Evolutionary conservation across 2,113 vertebrate species (phyloP).

Genomic region (Ginglymostoma cirratum): DNA sequence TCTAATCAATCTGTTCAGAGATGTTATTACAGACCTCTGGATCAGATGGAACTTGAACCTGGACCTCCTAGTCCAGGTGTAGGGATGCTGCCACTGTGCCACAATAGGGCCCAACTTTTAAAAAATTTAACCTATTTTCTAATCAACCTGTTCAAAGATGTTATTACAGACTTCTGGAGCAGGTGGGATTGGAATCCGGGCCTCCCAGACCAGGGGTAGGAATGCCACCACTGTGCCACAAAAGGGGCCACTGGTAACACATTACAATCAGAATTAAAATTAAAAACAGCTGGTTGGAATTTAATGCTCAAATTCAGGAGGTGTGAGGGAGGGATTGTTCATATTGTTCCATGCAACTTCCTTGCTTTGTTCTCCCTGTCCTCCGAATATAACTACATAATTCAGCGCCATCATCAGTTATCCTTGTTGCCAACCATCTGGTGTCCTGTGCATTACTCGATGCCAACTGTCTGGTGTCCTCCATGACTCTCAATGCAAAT

Average conservation of each 20-base stretch:
- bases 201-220: no score
- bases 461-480: not conserved
- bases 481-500: not conserved
- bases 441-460: not conserved
- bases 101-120: no score
- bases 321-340: not conserved
- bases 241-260: not conserved
- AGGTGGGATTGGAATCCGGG: no score
- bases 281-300: not conserved
- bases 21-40: no score
- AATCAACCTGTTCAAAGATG: no score
- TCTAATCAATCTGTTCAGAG: no score
- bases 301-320: not conserved
- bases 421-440: slow-evolving; percentile 12
- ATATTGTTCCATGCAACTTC: not conserved
- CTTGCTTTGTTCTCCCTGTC: not conserved
- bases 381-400: not conserved
- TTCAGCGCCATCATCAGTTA: not conserved
- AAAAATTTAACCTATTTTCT: no score
- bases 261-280: not conserved
- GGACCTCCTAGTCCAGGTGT: no score
- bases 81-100: no score
- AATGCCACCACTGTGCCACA: no score
- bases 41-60: no score
- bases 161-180: no score